Percentiles rank a stretch among this genome's conserved stretches.
These are phyloP conservation scores for Phyllopteryx taeniolatus DNA, from an alignment of 2,113 vertebrate genomes.

Conservation along the genomic window DNA sequence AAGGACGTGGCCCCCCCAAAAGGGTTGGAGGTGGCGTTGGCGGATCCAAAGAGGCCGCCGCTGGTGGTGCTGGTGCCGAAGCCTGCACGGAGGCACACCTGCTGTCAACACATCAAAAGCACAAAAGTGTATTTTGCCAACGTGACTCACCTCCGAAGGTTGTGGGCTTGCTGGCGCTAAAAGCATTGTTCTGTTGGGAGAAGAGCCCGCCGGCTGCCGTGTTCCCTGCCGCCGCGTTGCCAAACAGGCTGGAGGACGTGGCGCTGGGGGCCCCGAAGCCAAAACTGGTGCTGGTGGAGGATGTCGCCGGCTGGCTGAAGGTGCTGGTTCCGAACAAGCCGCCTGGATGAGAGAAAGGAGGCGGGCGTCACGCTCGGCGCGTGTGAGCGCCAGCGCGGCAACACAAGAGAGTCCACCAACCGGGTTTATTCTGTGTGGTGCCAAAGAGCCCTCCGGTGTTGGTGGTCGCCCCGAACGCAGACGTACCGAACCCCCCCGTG, in stretches of 20 bases:
- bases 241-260: slow-evolving; percentile 86
- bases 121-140: too few relatives aligned
- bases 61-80: slow-evolving; percentile 92
- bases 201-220: slow-evolving; percentile 80
- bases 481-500: slow-evolving; percentile 84
- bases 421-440: slow-evolving; percentile 86
- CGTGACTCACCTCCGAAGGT: slow-evolving; percentile 86
- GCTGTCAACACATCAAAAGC: background rate
- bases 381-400: too few relatives aligned
- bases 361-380: background rate
- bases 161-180: slow-evolving; percentile 85
- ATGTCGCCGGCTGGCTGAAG: slow-evolving; percentile 89
- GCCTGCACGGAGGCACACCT: slow-evolving; percentile 57
- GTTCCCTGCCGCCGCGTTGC: slow-evolving; percentile 78
- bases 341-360: slow-evolving; percentile 61
- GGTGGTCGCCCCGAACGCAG: slow-evolving; percentile 85
- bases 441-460: slow-evolving; percentile 89
- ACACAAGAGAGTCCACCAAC: slow-evolving; percentile 58
- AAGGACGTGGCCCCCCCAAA: slow-evolving; percentile 85
- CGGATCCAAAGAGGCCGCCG: slow-evolving; percentile 89
- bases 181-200: slow-evolving; percentile 92
- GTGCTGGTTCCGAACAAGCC: slow-evolving; percentile 90
- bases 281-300: slow-evolving; percentile 86
- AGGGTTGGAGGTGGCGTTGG: slow-evolving; percentile 89
- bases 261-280: slow-evolving; percentile 86